These are phyloP conservation scores for Eupleurogrammus muticus DNA, from an alignment of 2,797 vertebrate species.

Conservation along the genomic window DNA sequence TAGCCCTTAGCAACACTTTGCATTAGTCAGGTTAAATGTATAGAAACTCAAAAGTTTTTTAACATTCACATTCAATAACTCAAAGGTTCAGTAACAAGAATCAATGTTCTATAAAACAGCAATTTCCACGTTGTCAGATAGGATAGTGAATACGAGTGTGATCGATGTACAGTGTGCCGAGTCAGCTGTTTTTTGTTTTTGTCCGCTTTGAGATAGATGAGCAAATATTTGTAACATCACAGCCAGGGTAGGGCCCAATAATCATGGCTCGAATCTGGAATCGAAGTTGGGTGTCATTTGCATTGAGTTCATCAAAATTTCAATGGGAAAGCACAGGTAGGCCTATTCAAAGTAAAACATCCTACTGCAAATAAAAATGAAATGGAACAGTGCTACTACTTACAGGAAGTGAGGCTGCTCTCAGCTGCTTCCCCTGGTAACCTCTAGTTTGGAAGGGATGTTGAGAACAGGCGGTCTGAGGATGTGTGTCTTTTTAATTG, in stretches of 20 bases:
- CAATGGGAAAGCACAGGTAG: not conserved
- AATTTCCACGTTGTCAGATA: too few relatives aligned
- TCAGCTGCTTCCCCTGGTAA: constrained; percentile 31
- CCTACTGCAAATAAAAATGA: not conserved
- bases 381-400: constrained; percentile 2
- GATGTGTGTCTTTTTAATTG: constrained; percentile 22
- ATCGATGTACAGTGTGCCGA: constrained; percentile 38
- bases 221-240: constrained; percentile 23
- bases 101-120: too few relatives aligned
- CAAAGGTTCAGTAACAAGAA: too few relatives aligned
- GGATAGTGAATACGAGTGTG: not conserved
- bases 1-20: too few relatives aligned
- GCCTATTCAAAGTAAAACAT: not conserved
- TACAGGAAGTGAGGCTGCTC: constrained; percentile 7
- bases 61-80: too few relatives aligned
- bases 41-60: too few relatives aligned
- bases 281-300: not conserved
- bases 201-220: constrained; percentile 46
- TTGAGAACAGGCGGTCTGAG: constrained; percentile 15
- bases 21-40: too few relatives aligned
- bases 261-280: not conserved
- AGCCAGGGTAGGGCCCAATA: constrained; percentile 20
- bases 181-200: constrained; percentile 36
- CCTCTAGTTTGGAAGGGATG: constrained; percentile 14
- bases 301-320: not conserved